Base-by-base conservation (phyloP, 1,140 invertebrate species). In the Coboldia fuscipes region DNA sequence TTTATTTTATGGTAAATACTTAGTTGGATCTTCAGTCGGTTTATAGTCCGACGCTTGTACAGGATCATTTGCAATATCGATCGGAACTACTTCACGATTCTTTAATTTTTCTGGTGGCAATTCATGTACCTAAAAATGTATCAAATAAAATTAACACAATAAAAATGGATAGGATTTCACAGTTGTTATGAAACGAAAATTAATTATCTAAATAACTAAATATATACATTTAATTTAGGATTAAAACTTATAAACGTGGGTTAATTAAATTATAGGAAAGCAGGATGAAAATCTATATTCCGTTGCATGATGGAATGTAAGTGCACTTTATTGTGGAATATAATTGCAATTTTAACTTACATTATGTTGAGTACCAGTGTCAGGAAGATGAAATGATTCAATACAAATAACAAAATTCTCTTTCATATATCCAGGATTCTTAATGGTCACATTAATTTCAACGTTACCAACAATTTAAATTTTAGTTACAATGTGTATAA, bases 401-500 rank as follows among this genome's bases (percentile, higher is more conserved):
- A 99, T 88, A 51, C 80, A 75, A 47, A 98, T 85, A 41, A 75
- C 66, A 67, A 99, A 98, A 57, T 90, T 90, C 28, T 96, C 85
- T 63, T 97, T 94, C 96, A 99, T 99, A 56, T 97, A 99, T 43
- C 89, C 85, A 38, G 90, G 90, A 72, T 97, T 97, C 86, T 89
- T 57, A 34, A 62, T 42, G 18, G 23, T 24, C 12, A 23, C 10
- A 30, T 30, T 30, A 17, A 12, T 24, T 23, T 20, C 15, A 4
- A 22, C 10, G 12, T 12, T n/a, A 27, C 24, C 24, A n/a, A 27
- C 14, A n/a, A 5, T 27, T 27, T 27, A 5, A 5, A n/a, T 27
- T 27, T 27, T 14, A 14, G 29, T 14, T 31, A 16, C 15, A 31
- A 31, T 16, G 19, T 17, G 15, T 16, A 32, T n/a, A 14, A 18